Percentiles rank a stretch among this genome's conserved stretches.
Evolutionary conservation across 2,888 invertebrate species (phyloP).

Genomic region (Dasypogon diadema): DNA sequence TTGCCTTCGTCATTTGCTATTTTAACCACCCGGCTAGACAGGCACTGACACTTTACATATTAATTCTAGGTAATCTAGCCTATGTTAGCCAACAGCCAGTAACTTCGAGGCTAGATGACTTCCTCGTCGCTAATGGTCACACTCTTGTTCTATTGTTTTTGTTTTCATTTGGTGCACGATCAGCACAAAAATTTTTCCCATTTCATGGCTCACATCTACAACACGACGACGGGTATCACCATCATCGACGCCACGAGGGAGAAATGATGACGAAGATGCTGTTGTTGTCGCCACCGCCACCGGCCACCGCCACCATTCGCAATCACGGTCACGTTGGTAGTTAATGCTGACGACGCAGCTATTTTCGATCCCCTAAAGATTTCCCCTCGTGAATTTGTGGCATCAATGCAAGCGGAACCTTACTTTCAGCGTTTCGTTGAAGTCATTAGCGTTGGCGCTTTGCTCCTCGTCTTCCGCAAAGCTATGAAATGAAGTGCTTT

Average conservation of each 20-base stretch:
- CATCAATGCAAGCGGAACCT: no score
- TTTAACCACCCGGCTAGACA: conserved; percentile 31
- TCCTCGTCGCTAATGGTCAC: neutral
- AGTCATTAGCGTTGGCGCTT: neutral
- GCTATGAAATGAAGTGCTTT: neutral
- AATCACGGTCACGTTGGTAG: conserved; percentile 1
- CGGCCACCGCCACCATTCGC: neutral
- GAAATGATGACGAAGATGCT: conserved; percentile 1
- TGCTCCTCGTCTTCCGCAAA: conserved; percentile 2
- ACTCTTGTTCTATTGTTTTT: neutral
- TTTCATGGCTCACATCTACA: neutral
- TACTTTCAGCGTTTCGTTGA: neutral
- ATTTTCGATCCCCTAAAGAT: neutral
- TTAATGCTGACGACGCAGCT: conserved; percentile 28
- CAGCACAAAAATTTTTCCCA: conserved; percentile 4
- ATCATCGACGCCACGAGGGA: neutral
- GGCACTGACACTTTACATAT: conserved; percentile 29
- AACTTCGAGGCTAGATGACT: neutral
- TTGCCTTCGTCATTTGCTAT: conserved; percentile 37
- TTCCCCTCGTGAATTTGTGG: neutral
- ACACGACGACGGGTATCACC: no score
- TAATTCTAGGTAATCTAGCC: conserved; percentile 33
- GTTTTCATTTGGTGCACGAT: neutral
- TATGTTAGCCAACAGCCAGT: neutral
- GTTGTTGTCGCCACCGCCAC: neutral